phyloP scores from a whole-genome alignment of 2,888 invertebrate genomes.

The Cryptocephalus moraei region DNA sequence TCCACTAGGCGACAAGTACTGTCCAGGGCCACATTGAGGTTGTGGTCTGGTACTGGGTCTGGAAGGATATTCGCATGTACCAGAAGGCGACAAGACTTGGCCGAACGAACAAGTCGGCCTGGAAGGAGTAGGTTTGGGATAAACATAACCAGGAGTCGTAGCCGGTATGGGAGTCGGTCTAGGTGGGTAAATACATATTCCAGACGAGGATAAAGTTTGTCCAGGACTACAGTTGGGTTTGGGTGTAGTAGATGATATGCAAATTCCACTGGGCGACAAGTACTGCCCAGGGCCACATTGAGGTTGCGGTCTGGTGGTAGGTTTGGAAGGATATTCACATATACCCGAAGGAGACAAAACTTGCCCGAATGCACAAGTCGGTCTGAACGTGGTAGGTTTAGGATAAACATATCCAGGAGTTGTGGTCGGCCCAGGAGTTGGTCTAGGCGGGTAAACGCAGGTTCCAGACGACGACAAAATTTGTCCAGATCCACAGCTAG shows the following conservation, averaged over 20 bases:
- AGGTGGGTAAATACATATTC: background rate
- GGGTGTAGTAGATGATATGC: slow-evolving; percentile 9
- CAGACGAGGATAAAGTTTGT: background rate
- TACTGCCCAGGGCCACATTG: slow-evolving; percentile 12
- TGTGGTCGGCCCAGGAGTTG: slow-evolving; percentile 3
- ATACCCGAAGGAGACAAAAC: slow-evolving; percentile 4
- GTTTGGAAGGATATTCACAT: slow-evolving; percentile 1
- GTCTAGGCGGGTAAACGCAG: slow-evolving; percentile 3
- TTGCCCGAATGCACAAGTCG: background rate
- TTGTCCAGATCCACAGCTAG: background rate
- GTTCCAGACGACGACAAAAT: background rate
- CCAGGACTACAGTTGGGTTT: background rate
- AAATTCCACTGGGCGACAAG: slow-evolving; percentile 12
- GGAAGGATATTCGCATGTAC: slow-evolving; percentile 9
- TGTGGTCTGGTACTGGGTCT: slow-evolving; percentile 1
- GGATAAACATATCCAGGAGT: slow-evolving; percentile 15
- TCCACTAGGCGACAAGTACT: slow-evolving; percentile 13
- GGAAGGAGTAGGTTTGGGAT: slow-evolving; percentile 3
- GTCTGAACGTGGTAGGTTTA: background rate
- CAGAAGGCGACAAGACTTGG: slow-evolving; percentile 5
- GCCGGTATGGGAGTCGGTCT: slow-evolving; percentile 4
- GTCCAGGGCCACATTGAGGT: slow-evolving; percentile 10
- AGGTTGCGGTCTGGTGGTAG: background rate
- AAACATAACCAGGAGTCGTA: slow-evolving; percentile 3
- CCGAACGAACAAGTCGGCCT: slow-evolving; percentile 4